phyloP scores from a whole-genome alignment of 2,113 vertebrate species.

The Brachyistius frenatus region DNA sequence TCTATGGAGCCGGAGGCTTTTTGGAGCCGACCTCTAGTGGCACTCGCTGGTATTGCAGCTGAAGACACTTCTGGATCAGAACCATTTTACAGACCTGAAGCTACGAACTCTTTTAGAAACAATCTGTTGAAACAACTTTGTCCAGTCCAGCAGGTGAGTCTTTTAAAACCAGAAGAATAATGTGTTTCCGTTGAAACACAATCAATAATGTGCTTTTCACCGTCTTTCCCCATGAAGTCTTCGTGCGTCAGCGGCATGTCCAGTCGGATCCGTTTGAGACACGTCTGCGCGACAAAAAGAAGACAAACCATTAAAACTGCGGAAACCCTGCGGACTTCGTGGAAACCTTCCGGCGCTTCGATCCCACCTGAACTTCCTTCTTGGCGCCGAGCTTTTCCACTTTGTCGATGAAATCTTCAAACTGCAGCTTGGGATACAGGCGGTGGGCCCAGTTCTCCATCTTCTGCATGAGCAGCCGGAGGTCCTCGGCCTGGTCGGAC shows the following conservation, averaged over 20 bases:
- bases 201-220: conserved; percentile 21
- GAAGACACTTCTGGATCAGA: too few relatives aligned
- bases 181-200: too few relatives aligned
- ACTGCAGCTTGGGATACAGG: conserved; percentile 92
- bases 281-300: conserved; percentile 83
- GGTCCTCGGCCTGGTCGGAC: conserved; percentile 87
- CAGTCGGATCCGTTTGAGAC: conserved; percentile 94
- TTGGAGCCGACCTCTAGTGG: too few relatives aligned
- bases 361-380: conserved; percentile 94
- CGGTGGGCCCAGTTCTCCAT: conserved; percentile 99
- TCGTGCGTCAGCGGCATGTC: conserved; percentile 93
- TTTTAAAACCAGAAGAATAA: too few relatives aligned
- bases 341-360: not conserved
- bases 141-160: too few relatives aligned
- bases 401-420: conserved; percentile 93
- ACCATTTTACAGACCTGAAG: too few relatives aligned
- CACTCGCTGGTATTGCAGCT: too few relatives aligned
- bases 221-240: conserved; percentile 86
- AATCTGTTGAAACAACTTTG: too few relatives aligned
- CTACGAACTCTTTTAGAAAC: too few relatives aligned
- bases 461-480: conserved; percentile 89
- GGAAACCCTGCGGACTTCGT: fast-evolving
- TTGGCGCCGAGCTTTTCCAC: conserved; percentile 92
- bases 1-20: too few relatives aligned
- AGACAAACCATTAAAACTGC: not conserved